Evolutionary conservation across 2,113 vertebrate genomes (phyloP), one percentile per base, ranked within the genome.

Genomic region (Triplophysa dalaica): DNA sequence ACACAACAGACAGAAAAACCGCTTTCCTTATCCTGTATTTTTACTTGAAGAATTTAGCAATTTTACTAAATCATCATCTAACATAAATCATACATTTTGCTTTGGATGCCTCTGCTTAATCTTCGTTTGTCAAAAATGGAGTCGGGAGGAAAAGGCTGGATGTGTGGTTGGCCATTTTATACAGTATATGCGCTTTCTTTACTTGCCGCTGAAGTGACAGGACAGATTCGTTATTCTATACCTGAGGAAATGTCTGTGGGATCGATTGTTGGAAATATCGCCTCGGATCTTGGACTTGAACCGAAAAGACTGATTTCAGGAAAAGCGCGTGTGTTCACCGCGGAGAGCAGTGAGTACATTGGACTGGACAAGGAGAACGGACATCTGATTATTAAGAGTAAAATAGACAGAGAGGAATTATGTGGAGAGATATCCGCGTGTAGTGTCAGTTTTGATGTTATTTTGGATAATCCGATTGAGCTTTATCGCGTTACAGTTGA

Each of bases 231-330:
- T 70, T 85, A 82, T 61, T 82, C 83, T 1, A 76, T 85, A 8
- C 77, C 83, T 9, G 83, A 85, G 38, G 77, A 85, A 72, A 79
- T 82, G 77, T 3, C 77, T 7, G 77, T 75, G 26, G 79, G 89
- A 1, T 67, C 89, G 75, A 87, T 91, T 82, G 89, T 95, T 29
- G 92, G 89, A n/a, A 89, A 89, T 73, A 77, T 91, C 16, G 85
- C 91, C 7, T 88, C 92, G 58, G 93, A 94, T 85, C 82, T 95
- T 80, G 93, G 92, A 24, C 87, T 94, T 8, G 88, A 89, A 77
- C 83, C 88, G 50, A 81, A 74, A 70, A 61, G 83, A 22, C 85
- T 38, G 91, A 92, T 22, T 82, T 93, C 77, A 87, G 90, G 11
- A 81, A 89, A 83, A 88, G 92, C 82, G 91, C 92, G 91, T 84